Percentiles rank a stretch among this genome's conserved stretches.
These are phyloP conservation scores for Amiota communis DNA, from an alignment of 2,888 invertebrate species.

Conservation along the genomic window DNA sequence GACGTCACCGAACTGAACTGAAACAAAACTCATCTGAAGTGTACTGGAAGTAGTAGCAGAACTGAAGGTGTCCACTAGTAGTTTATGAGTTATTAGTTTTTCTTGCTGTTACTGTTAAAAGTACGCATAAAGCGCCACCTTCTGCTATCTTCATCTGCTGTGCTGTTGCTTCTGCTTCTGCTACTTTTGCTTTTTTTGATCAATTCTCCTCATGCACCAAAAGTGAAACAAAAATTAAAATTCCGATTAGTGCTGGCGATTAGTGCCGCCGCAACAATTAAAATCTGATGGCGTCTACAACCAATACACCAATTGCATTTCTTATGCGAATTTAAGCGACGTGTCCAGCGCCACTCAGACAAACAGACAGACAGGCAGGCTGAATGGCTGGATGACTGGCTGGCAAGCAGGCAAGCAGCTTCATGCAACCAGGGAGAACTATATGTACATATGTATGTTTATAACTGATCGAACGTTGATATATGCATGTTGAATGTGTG, in stretches of 20 bases:
- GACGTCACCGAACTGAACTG: neutral
- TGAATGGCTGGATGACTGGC: too few species aligned
- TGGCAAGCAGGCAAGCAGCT: too few species aligned
- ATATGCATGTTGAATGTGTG: neutral
- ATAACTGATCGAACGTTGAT: constrained; percentile 7
- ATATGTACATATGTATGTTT: too few species aligned
- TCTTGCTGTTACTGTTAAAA: neutral
- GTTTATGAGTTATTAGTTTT: constrained; percentile 8
- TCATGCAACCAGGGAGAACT: neutral
- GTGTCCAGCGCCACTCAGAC: constrained; percentile 6
- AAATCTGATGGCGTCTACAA: constrained; percentile 66
- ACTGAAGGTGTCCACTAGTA: constrained; percentile 4
- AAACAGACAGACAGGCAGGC: too few species aligned
- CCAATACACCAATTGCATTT: constrained; percentile 52
- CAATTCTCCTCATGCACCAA: neutral
- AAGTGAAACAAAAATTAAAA: constrained; percentile 63
- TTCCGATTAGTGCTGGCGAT: constrained; percentile 68
- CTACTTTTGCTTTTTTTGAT: too few species aligned
- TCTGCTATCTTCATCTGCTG: neutral
- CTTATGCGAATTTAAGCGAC: constrained; percentile 42
- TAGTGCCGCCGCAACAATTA: constrained; percentile 69
- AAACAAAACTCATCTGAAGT: neutral
- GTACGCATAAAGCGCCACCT: neutral
- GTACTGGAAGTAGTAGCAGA: neutral
- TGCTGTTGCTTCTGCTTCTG: too few species aligned